Evolutionary conservation across 2,888 invertebrate genomes (phyloP), one percentile per base, ranked within the genome.

Genomic region (Hanleya hanleyi): DNA sequence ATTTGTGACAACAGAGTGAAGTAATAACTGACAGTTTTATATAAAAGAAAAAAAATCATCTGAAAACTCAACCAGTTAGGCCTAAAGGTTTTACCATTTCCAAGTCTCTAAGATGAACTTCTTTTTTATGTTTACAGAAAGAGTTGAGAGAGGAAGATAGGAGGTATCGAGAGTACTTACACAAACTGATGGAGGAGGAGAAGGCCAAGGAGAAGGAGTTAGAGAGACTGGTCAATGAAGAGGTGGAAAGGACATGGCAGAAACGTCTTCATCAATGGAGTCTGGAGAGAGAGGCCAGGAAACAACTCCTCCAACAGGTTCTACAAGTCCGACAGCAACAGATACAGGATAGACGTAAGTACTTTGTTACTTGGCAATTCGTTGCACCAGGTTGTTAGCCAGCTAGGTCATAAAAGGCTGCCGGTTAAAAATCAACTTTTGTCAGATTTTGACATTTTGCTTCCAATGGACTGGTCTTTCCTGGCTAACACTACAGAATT

Each of bases 181-280:
- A 77, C 29, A 84, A 86, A 70, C 69, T 90, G 69, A 82, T 84
- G 69, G 86, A 84, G 69, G 87, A 89, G 71, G 89, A 90, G 75
- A 78, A 77, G 70, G 68, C 64, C n/a, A 81, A 83, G 57, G 89
- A 90, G 78, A 74, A 72, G 18, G 88, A 89, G 70, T 81, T 90
- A 22, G 89, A 90, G 71, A 73, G 74, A 5, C 76, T 90, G 65
- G 85, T 88, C 57, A 84, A 89, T 49, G 81, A 79, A 47, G 90
- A 90, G 75, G 85, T 89, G 35, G 89, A 90, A 79, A 85, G 87
- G 67, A 86, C 84, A 78, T 90, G 90, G 90, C 87, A 90, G 82
- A 89, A 88, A 77, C 85, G 88, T 49, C 77, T 89, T 5, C 83
- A 83, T 9, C 86, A 87, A 67, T 90, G 90, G 90, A 74, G 80